phyloP scores from a whole-genome alignment of 1,140 invertebrate genomes.

The Eufriesea mexicana region DNA sequence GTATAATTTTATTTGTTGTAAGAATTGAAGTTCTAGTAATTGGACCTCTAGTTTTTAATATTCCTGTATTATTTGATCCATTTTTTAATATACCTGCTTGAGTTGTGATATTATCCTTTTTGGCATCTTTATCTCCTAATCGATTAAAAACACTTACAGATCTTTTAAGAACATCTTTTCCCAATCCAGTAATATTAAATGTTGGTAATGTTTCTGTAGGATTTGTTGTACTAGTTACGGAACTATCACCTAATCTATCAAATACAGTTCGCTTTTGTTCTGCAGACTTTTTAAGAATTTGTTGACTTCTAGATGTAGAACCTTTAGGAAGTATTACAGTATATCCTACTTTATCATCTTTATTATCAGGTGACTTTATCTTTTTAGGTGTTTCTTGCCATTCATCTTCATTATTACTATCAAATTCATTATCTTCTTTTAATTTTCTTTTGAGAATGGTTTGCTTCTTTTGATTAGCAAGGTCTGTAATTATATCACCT shows the following conservation, averaged over 20 bases:
- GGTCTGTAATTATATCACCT: slow-evolving; percentile 54
- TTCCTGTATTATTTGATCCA: slow-evolving; percentile 66
- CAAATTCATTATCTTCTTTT: slow-evolving; percentile 39
- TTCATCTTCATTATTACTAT: slow-evolving; percentile 63
- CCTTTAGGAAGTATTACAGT: slow-evolving; percentile 80
- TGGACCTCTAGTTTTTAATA: slow-evolving; percentile 71
- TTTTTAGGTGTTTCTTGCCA: slow-evolving; percentile 63
- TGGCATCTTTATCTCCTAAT: slow-evolving; percentile 77
- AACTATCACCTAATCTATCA: slow-evolving; percentile 80
- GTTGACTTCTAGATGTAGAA: slow-evolving; percentile 75
- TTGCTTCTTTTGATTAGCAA: slow-evolving; percentile 54
- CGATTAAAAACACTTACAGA: slow-evolving; percentile 79
- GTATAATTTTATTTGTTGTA: slow-evolving; percentile 60
- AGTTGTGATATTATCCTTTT: slow-evolving; percentile 63
- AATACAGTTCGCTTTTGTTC: slow-evolving; percentile 81
- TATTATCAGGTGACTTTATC: slow-evolving; percentile 72
- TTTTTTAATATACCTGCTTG: slow-evolving; percentile 72
- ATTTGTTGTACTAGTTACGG: slow-evolving; percentile 80
- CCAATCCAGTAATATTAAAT: slow-evolving; percentile 79
- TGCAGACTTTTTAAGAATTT: slow-evolving; percentile 75
- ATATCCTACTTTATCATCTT: slow-evolving; percentile 79
- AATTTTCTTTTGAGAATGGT: slow-evolving; percentile 67
- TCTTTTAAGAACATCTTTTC: slow-evolving; percentile 75
- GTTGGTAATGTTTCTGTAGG: slow-evolving; percentile 71
- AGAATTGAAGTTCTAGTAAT: slow-evolving; percentile 59